These are phyloP conservation scores for Terrapene triunguis DNA, from an alignment of 2,113 vertebrate genomes.

Conservation along the genomic window DNA sequence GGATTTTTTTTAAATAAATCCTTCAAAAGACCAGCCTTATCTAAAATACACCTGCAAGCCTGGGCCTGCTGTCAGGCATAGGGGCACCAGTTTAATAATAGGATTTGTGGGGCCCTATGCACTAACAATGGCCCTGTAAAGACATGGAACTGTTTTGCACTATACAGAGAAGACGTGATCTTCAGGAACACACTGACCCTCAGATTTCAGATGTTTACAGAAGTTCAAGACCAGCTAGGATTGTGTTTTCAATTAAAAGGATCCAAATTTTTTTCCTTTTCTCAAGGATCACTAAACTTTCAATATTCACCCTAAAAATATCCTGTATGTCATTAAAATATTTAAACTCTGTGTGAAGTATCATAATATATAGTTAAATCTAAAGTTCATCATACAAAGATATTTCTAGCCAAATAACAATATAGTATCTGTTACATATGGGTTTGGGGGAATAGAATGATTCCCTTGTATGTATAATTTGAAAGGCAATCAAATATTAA, in stretches of 20 bases:
- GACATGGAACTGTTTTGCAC: not conserved
- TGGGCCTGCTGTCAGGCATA: no score
- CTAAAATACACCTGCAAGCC: no score
- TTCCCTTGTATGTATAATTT: not conserved
- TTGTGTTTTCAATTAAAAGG: not conserved
- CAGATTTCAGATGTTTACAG: not conserved
- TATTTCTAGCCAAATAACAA: not conserved
- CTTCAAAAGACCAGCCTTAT: no score
- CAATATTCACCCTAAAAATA: not conserved
- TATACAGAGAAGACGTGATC: not conserved
- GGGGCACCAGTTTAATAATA: no score
- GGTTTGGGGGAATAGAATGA: not conserved
- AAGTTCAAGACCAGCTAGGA: not conserved
- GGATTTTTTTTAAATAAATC: no score
- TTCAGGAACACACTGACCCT: not conserved
- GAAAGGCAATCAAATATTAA: not conserved
- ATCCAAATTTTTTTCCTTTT: rapidly evolving
- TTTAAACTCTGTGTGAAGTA: not conserved
- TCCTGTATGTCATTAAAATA: rapidly evolving
- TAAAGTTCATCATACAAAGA: not conserved
- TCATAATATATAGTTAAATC: rapidly evolving
- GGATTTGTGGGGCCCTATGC: no score
- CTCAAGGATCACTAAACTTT: not conserved
- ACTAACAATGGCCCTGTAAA: not conserved
- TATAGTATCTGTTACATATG: not conserved